Percentiles rank a stretch among this genome's conserved stretches.
Conservation (phyloP, 2,797 vertebrate species). For the Euthynnus affinis region DNA sequence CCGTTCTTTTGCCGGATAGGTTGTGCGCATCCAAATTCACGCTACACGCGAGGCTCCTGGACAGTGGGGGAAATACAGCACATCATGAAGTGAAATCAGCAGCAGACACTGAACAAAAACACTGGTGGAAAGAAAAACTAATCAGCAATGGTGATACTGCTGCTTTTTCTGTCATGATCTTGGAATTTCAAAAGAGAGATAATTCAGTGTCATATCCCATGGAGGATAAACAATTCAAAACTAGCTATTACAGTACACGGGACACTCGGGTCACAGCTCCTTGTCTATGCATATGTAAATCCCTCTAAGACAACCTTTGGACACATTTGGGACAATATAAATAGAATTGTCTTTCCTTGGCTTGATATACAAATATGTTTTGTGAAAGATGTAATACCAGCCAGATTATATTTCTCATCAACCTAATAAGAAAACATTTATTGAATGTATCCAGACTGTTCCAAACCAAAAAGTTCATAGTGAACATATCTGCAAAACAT, state of each 20-base stretch:
- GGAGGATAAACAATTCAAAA: background rate
- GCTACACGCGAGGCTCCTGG: background rate
- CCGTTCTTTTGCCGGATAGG: background rate
- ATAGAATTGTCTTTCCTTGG: too few species aligned
- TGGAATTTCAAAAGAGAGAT: background rate
- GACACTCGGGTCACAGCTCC: background rate
- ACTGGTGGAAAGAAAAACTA: background rate
- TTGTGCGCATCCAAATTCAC: background rate
- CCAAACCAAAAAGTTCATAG: background rate
- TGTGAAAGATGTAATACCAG: background rate
- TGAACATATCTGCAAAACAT: background rate
- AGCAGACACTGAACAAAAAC: background rate
- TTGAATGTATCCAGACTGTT: too few species aligned
- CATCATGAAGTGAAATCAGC: too few species aligned
- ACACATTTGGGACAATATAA: too few species aligned
- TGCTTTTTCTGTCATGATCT: too few species aligned
- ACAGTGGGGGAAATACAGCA: background rate
- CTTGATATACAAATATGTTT: background rate
- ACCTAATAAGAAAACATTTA: background rate
- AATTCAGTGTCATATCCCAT: background rate
- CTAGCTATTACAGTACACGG: background rate
- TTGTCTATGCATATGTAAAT: background rate
- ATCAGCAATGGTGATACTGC: background rate
- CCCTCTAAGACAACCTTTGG: too few species aligned
- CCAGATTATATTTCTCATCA: background rate